These are phyloP conservation scores for Tholera decimalis DNA, from an alignment of 2,888 invertebrate genomes.

Conservation along the genomic window DNA sequence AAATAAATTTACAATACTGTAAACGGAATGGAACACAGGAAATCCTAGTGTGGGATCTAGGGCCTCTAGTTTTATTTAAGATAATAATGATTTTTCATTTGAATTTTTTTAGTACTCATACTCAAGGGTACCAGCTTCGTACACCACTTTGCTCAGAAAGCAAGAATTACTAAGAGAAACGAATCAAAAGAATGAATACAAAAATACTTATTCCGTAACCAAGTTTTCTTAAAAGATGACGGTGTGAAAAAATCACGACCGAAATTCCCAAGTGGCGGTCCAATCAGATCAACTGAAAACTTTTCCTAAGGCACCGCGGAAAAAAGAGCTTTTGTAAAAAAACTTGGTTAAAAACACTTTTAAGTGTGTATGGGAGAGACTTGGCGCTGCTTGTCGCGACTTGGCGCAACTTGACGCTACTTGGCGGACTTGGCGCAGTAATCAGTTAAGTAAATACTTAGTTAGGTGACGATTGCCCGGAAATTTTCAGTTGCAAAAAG, in stretches of 20 bases:
- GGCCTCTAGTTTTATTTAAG: slow-evolving; percentile 5
- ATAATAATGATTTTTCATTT: no score
- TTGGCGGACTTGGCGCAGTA: slow-evolving; percentile 55
- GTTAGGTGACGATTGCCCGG: slow-evolving; percentile 63
- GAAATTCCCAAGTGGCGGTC: slow-evolving; percentile 53
- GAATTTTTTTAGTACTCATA: slow-evolving; percentile 39
- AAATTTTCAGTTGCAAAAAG: slow-evolving; percentile 41
- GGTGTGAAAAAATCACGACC: slow-evolving; percentile 53
- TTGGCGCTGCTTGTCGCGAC: slow-evolving; percentile 40
- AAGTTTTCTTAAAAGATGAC: slow-evolving; percentile 58
- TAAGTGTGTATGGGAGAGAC: slow-evolving; percentile 60
- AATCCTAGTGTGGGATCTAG: no score
- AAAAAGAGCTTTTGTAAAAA: slow-evolving; percentile 44
- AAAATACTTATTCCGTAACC: slow-evolving; percentile 50
- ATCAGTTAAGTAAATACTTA: slow-evolving; percentile 68
- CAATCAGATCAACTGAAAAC: slow-evolving; percentile 62
- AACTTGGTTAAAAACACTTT: slow-evolving; percentile 54
- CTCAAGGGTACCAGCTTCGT: slow-evolving; percentile 31
- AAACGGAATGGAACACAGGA: no score
- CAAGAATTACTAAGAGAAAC: slow-evolving; percentile 55
- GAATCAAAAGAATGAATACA: slow-evolving; percentile 52
- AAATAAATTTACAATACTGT: no score
- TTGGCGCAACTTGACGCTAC: slow-evolving; percentile 48
- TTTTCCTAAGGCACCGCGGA: slow-evolving; percentile 51
- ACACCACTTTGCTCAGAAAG: slow-evolving; percentile 45